A percentile compares a stretch with the other conserved stretches of the same genome.
Evolutionary conservation across 2,888 invertebrate genomes (phyloP).

Genomic region (Unio delphinus): DNA sequence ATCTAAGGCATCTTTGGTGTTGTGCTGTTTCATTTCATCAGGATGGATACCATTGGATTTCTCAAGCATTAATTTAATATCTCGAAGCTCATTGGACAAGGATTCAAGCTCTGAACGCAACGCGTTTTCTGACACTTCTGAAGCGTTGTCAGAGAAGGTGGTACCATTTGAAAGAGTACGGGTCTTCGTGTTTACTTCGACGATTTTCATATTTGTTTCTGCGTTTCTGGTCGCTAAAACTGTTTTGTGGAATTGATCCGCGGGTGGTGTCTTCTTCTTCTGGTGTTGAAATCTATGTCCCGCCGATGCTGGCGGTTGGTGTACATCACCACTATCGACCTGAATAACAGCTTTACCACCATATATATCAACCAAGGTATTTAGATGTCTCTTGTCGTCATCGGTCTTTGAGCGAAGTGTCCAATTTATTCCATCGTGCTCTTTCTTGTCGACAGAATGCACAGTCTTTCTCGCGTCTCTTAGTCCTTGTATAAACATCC

Average conservation of each 20-base stretch:
- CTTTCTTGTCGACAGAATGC: conserved; percentile 14
- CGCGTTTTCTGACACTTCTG: conserved; percentile 37
- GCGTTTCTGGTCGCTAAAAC: neutral
- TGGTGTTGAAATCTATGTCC: conserved; percentile 23
- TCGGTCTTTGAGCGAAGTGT: conserved; percentile 41
- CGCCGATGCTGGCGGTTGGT: conserved; percentile 4
- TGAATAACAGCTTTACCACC: conserved; percentile 17
- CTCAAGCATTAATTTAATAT: conserved; percentile 53
- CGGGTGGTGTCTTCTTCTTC: conserved; percentile 26
- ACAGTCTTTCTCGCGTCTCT: conserved; percentile 18
- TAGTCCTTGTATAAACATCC: conserved; percentile 36
- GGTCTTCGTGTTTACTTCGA: neutral
- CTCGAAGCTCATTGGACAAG: conserved; percentile 49
- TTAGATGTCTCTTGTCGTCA: conserved; percentile 38
- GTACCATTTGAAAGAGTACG: neutral
- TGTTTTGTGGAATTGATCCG: conserved; percentile 5
- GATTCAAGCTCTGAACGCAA: conserved; percentile 42
- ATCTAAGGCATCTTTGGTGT: conserved; percentile 9
- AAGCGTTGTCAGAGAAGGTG: conserved; percentile 27
- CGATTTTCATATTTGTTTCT: conserved; percentile 8
- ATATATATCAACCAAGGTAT: conserved; percentile 35
- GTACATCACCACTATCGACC: conserved; percentile 1
- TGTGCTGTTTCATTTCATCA: conserved; percentile 8
- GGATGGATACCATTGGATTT: conserved; percentile 45
- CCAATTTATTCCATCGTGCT: conserved; percentile 55